These are phyloP conservation scores for Polietes domitor DNA, from an alignment of 2,888 invertebrate genomes.

Conservation along the genomic window DNA sequence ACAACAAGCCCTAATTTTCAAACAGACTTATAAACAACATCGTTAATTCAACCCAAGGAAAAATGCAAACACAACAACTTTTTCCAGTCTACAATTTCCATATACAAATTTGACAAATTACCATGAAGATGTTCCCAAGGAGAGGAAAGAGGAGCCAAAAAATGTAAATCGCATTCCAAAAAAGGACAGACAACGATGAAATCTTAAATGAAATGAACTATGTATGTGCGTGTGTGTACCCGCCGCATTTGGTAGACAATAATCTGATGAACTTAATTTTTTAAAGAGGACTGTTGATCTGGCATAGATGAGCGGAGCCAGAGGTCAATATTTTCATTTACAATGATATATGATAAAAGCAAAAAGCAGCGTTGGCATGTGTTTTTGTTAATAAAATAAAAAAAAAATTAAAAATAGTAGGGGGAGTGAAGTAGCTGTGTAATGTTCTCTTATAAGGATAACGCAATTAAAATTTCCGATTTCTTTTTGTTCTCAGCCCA, in stretches of 20 bases:
- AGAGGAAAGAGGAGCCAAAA: background rate
- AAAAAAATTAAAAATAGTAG: too few species aligned
- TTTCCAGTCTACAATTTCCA: background rate
- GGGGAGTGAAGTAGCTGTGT: too few species aligned
- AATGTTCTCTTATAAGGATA: too few species aligned
- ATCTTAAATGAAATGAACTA: background rate
- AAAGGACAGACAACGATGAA: too few species aligned
- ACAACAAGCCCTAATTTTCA: background rate
- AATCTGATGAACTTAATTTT: conserved; percentile 7
- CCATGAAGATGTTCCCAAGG: background rate
- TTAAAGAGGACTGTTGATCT: background rate
- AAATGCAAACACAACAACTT: background rate
- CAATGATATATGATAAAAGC: too few species aligned
- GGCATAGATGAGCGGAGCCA: too few species aligned
- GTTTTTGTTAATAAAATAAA: too few species aligned
- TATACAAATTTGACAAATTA: conserved; percentile 7
- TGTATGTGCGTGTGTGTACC: background rate
- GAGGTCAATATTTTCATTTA: too few species aligned
- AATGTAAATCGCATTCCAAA: background rate
- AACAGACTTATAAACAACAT: background rate
- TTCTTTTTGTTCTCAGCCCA: too few species aligned
- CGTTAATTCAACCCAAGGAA: conserved; percentile 6
- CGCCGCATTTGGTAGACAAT: background rate
- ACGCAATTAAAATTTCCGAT: too few species aligned
- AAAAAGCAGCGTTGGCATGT: too few species aligned